phyloP scores from a whole-genome alignment of 2,888 invertebrate species.

The Lydus trimaculatus region DNA sequence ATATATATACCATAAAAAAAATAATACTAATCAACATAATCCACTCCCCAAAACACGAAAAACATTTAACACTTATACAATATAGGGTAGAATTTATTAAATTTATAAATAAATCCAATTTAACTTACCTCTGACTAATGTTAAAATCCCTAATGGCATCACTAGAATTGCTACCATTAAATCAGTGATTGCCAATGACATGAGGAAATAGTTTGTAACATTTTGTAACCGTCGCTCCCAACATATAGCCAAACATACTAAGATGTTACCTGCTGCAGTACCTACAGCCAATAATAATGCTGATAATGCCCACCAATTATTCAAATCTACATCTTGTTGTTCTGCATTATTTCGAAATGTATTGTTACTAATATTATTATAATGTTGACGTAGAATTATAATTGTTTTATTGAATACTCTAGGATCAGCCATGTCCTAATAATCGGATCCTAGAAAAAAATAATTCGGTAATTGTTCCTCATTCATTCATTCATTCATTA shows the following conservation, averaged over 20 bases:
- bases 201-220: conserved; percentile 96
- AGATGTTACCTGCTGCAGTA: conserved; percentile 90
- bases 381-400: conserved; percentile 43
- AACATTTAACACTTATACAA: background rate
- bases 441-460: conserved; percentile 4
- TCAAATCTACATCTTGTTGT: conserved; percentile 51
- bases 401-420: conserved; percentile 59
- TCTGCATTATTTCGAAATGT: conserved; percentile 17
- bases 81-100: background rate
- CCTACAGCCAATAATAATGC: conserved; percentile 81
- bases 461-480: background rate
- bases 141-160: conserved; percentile 92
- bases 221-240: conserved; percentile 93
- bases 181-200: conserved; percentile 95
- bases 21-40: background rate
- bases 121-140: conserved; percentile 78
- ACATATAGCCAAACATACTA: conserved; percentile 93
- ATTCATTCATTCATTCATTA: background rate
- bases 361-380: conserved; percentile 31
- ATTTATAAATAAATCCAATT: background rate
- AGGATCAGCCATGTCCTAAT: conserved; percentile 34
- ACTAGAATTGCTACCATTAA: conserved; percentile 93
- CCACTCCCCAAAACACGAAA: background rate
- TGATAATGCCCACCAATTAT: conserved; percentile 85
- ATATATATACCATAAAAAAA: no score